Percentiles rank a stretch among this genome's conserved stretches.
These are phyloP conservation scores for Parazoanthus atlanticus DNA, from an alignment of 92 coral and sea anemone genomes.

Conservation along the genomic window DNA sequence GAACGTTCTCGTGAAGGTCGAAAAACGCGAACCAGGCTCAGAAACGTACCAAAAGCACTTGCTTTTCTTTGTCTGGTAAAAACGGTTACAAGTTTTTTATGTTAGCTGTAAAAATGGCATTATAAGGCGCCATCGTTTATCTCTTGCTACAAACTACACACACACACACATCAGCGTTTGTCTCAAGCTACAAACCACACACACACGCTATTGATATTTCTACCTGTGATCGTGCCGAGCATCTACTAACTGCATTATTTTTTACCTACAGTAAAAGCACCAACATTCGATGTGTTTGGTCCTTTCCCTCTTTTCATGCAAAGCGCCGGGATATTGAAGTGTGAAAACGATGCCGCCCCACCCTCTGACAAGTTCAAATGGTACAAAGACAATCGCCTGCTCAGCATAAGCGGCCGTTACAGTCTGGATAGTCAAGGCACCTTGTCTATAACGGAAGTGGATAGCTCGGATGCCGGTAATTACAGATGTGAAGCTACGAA, in stretches of 20 bases:
- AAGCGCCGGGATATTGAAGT: conserved; percentile 54
- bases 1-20: no score
- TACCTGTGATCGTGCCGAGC: no score
- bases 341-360: conserved; percentile 90
- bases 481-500: conserved; percentile 68
- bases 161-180: no score
- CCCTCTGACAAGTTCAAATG: conserved; percentile 44
- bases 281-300: conserved; percentile 71
- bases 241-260: background rate
- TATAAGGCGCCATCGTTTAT: no score
- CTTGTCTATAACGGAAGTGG: conserved; percentile 36
- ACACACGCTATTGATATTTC: no score
- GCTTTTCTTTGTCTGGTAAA: no score
- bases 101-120: no score
- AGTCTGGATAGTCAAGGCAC: conserved; percentile 34
- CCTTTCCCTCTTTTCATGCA: conserved; percentile 73
- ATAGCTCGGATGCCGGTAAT: conserved; percentile 50
- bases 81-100: no score
- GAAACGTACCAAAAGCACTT: no score
- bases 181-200: no score
- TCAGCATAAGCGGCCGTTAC: conserved; percentile 39
- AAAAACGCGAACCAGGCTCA: no score
- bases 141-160: no score
- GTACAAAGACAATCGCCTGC: conserved; percentile 13
- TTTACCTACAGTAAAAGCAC: conserved; percentile 59